Conservation (phyloP, 53 echinoderm and acorn worm species). For the Arbacia lixula region DNA sequence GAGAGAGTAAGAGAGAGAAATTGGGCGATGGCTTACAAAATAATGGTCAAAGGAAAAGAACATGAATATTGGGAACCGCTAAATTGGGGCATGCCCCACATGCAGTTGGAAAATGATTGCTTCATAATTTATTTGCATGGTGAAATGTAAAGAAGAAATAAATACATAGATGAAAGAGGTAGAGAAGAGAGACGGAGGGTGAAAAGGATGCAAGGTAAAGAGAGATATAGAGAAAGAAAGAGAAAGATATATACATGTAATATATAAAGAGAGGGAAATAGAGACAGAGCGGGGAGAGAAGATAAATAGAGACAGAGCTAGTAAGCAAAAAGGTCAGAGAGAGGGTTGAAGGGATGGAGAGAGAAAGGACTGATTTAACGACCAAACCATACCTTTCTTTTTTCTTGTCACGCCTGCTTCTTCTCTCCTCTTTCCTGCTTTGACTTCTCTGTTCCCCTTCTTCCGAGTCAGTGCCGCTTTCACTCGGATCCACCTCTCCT, state of each 20-base stretch:
- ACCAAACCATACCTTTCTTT: background rate
- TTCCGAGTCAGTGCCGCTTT: conserved; percentile 17
- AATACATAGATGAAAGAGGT: too few species aligned
- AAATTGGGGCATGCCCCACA: too few species aligned
- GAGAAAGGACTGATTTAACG: background rate
- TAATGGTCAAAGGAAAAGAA: too few species aligned
- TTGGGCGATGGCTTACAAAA: too few species aligned
- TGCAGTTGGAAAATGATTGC: too few species aligned
- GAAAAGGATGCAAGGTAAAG: too few species aligned
- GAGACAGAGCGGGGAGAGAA: background rate
- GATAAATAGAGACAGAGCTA: background rate
- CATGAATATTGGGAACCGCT: too few species aligned
- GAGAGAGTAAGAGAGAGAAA: too few species aligned
- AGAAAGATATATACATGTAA: background rate
- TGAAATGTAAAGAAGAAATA: too few species aligned
- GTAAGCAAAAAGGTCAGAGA: background rate
- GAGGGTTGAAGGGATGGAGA: background rate
- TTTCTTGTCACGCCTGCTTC: conserved; percentile 44
- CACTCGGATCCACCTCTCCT: conserved; percentile 1
- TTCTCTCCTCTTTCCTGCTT: background rate
- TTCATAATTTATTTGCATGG: too few species aligned
- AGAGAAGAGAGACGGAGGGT: background rate
- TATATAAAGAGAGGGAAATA: background rate
- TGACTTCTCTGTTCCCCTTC: background rate
- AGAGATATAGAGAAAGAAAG: background rate